Base-by-base conservation (phyloP, 2,113 vertebrate genomes). In the Archilochus colubris region DNA sequence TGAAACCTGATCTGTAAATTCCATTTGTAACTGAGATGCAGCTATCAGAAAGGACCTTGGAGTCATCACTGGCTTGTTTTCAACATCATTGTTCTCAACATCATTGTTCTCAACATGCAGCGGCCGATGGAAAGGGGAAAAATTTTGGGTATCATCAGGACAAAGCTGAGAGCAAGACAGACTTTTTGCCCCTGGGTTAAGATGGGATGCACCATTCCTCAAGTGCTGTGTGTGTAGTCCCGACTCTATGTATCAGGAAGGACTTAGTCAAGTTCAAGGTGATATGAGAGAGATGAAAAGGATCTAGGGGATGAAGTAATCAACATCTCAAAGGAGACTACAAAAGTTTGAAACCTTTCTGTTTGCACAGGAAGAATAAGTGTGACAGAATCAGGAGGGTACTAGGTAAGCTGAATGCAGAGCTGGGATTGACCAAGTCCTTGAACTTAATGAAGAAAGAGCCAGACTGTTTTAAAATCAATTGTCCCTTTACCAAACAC, bases 401-500 rank as follows among this genome's bases (percentile, higher is more conserved):
- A 24, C 16, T 82, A 10, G 30, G 61, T 59, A 62, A 81, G 9
- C 13, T 69, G 61, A 40, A 54, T 63, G 7, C 13, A 68, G 59
- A 73, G 44, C 18, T 57, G 5, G 30, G 80, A 46, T 14, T 83
- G 48, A 76, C 72, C 2, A 3, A 59, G 51, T 31, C 12, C 28
- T 81, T 81, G 59, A 86, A 61, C 20, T 5, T 31, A 25, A 40
- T 33, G n/a, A 84, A 70, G 27, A 21, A 83, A 31, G 74, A 67
- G 53, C 10, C 20, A 81, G 59, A 18, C 17, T 57, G 31, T 15
- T 81, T 81, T 58, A 68, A 85, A 77, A n/a, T 16, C 21, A 84
- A 68, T 13, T 0, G 1, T 23, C 74, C 25, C 50, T 82, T 79
- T 72, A 63, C 48, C 1, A 1, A 75, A 33, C 2, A 0, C 22